phyloP scores from a whole-genome alignment of 2,113 vertebrate species.

The Phrynosoma blainvillii region DNA sequence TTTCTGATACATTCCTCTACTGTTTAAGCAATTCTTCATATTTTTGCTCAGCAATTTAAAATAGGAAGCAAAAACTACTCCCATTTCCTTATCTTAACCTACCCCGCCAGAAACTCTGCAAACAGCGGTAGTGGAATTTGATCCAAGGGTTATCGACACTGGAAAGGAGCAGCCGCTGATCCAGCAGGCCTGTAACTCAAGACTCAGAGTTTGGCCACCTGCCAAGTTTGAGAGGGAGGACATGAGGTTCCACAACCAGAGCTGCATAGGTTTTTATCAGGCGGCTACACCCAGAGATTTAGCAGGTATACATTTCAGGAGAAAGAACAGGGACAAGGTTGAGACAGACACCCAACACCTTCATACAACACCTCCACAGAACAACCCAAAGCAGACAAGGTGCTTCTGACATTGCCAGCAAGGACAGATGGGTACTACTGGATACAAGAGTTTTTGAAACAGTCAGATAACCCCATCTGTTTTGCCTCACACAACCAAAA shows the following conservation, averaged over 20 bases:
- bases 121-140: constrained; percentile 29
- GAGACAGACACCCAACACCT: neutral
- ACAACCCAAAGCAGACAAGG: neutral
- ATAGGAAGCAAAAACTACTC: constrained; percentile 9
- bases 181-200: neutral
- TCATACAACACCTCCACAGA: neutral
- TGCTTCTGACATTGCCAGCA: neutral
- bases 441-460: neutral
- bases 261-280: neutral
- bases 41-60: constrained; percentile 4
- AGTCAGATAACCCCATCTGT: neutral
- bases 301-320: neutral
- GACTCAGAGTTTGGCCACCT: neutral
- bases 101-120: constrained; percentile 7
- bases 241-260: neutral
- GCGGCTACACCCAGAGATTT: neutral
- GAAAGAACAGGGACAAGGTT: neutral
- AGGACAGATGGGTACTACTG: too few species aligned
- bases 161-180: neutral
- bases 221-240: neutral
- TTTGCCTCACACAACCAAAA: neutral
- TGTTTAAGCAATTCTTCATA: neutral
- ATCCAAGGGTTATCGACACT: constrained; percentile 10
- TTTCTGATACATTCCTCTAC: neutral
- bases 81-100: neutral